A percentile compares a stretch with the other conserved stretches of the same genome.
These are phyloP conservation scores for Nemurella pictetii DNA, from an alignment of 2,888 invertebrate species.

Conservation along the genomic window DNA sequence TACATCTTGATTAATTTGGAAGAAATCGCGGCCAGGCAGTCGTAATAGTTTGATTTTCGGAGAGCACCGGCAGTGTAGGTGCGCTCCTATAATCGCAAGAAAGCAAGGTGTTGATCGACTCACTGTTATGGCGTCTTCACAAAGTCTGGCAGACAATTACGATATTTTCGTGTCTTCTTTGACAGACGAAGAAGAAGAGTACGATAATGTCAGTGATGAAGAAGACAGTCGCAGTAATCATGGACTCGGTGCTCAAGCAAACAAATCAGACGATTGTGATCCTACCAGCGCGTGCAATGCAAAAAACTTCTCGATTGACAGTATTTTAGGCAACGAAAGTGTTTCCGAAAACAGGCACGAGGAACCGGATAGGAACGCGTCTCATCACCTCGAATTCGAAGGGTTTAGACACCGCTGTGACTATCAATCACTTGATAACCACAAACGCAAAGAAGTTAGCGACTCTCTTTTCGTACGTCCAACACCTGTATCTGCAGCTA, in stretches of 20 bases:
- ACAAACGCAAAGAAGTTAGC: neutral
- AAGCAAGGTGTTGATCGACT: neutral
- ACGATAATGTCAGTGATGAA: slow-evolving; percentile 26
- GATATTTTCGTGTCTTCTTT: slow-evolving; percentile 33
- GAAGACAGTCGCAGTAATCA: slow-evolving; percentile 6
- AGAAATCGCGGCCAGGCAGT: no score
- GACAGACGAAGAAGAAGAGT: slow-evolving; percentile 36
- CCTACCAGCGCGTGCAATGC: slow-evolving; percentile 47
- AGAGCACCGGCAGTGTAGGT: no score
- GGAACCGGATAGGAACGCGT: neutral
- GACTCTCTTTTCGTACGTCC: slow-evolving; percentile 33
- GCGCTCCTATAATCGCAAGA: no score
- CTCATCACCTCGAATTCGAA: neutral
- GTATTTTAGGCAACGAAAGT: slow-evolving; percentile 57
- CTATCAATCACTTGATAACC: neutral
- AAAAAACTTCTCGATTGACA: slow-evolving; percentile 61
- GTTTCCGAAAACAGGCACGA: slow-evolving; percentile 41
- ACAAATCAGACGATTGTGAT: neutral
- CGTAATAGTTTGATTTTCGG: no score
- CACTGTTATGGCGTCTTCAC: slow-evolving; percentile 15
- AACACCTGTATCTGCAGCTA: slow-evolving; percentile 23
- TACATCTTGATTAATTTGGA: neutral
- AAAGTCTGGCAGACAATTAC: neutral
- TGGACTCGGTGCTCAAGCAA: neutral
- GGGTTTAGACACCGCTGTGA: neutral